Evolutionary conservation across 2,113 vertebrate genomes (phyloP).

Genomic region (Charina bottae): DNA sequence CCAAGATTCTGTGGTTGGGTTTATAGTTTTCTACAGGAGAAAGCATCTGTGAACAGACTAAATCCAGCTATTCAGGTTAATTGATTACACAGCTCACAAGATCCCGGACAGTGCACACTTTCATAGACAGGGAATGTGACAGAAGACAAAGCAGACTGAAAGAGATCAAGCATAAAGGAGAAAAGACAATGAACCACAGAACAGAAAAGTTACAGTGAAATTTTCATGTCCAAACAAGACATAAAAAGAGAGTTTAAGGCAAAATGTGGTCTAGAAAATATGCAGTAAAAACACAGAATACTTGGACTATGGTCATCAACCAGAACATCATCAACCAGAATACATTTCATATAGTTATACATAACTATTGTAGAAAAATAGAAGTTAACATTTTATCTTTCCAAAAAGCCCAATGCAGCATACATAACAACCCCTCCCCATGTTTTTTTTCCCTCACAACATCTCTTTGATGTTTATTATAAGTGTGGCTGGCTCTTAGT

Average conservation of each 20-base stretch:
- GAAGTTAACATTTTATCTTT: not conserved
- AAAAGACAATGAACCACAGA: not conserved
- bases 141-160: slow-evolving; percentile 6
- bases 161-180: slow-evolving; percentile 9
- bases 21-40: not conserved
- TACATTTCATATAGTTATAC: not conserved
- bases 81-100: slow-evolving; percentile 31
- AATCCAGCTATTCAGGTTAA: slow-evolving; percentile 14
- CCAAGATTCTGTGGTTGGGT: not conserved
- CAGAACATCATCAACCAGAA: not conserved
- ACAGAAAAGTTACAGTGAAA: not conserved
- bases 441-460: not conserved
- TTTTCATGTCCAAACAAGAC: not conserved
- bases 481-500: not conserved
- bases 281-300: not conserved
- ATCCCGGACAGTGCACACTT: not conserved
- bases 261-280: not conserved
- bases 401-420: not conserved
- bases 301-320: not conserved
- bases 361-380: not conserved
- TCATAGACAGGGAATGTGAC: slow-evolving; percentile 5
- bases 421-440: not conserved
- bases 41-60: not conserved
- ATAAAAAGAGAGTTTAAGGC: not conserved
- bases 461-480: not conserved